Evolutionary conservation across 2,113 vertebrate species (phyloP).

Genomic region (Opisthocomus hoazin): DNA sequence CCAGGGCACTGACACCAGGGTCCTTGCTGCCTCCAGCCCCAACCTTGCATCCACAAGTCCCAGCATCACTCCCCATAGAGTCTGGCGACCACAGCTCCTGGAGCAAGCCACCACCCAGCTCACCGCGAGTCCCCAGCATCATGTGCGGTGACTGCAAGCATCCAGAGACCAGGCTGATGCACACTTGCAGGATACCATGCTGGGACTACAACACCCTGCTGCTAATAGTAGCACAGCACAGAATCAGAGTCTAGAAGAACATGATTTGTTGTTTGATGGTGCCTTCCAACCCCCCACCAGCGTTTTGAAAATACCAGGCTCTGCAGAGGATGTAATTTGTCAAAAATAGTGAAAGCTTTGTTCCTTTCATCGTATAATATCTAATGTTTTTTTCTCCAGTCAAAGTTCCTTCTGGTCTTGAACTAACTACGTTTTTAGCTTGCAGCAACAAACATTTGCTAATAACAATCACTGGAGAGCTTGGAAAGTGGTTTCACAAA

Average conservation of each 20-base stretch:
- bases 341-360: not conserved
- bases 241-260: not conserved
- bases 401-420: not conserved
- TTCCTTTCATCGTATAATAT: not conserved
- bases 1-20: not conserved
- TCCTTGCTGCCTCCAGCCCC: not conserved
- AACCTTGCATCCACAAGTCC: fast-evolving
- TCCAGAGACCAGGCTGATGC: not conserved
- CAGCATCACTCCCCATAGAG: not conserved
- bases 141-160: not conserved
- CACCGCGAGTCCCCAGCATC: fast-evolving
- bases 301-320: not conserved
- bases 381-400: not conserved
- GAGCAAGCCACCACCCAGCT: not conserved
- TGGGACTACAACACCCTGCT: not conserved
- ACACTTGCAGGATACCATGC: not conserved
- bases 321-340: not conserved
- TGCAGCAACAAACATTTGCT: not conserved
- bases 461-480: not conserved
- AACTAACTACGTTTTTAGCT: not conserved
- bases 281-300: not conserved
- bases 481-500: not conserved
- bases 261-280: not conserved
- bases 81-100: not conserved
- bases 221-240: not conserved